phyloP scores from a whole-genome alignment of 23 tunicate genomes.

The Ascidia mentula region DNA sequence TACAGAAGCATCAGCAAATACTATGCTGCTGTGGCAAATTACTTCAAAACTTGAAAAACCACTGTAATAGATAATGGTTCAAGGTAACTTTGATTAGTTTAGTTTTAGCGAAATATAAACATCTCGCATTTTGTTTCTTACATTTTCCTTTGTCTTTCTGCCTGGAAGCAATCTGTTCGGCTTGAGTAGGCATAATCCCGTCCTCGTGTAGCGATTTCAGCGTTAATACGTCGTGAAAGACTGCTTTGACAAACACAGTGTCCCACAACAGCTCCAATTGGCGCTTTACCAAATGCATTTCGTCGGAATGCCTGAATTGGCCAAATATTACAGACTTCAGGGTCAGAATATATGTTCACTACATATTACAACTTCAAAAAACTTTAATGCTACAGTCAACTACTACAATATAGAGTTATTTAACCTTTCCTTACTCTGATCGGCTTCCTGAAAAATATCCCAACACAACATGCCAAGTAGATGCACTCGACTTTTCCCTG shows the following conservation, averaged over 20 bases:
- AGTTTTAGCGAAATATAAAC: too few relatives aligned
- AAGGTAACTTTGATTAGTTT: too few relatives aligned
- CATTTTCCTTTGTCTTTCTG: conserved; percentile 52
- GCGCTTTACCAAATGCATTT: conserved; percentile 60
- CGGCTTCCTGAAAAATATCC: conserved; percentile 62
- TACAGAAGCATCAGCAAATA: too few relatives aligned
- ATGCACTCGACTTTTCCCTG: conserved; percentile 28
- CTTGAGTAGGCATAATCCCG: conserved; percentile 58
- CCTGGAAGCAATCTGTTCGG: conserved; percentile 73
- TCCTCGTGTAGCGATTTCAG: conserved; percentile 78
- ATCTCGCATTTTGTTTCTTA: too few relatives aligned
- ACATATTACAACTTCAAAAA: too few relatives aligned
- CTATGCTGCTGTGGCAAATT: too few relatives aligned
- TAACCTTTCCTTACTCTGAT: conserved; percentile 32
- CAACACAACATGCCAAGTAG: conserved; percentile 92
- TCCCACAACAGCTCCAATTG: conserved; percentile 80
- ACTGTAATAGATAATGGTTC: too few relatives aligned
- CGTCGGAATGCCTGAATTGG: conserved; percentile 33
- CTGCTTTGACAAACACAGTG: conserved; percentile 45
- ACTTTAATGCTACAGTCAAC: too few relatives aligned
- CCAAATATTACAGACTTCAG: too few relatives aligned
- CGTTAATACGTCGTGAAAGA: conserved; percentile 71
- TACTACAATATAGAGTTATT: too few relatives aligned
- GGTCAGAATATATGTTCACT: too few relatives aligned
- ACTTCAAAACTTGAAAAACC: too few relatives aligned